A percentile compares a stretch with the other conserved stretches of the same genome.
These are phyloP conservation scores for Paragorgia papillata DNA, from an alignment of 92 coral and sea anemone species.

Conservation along the genomic window DNA sequence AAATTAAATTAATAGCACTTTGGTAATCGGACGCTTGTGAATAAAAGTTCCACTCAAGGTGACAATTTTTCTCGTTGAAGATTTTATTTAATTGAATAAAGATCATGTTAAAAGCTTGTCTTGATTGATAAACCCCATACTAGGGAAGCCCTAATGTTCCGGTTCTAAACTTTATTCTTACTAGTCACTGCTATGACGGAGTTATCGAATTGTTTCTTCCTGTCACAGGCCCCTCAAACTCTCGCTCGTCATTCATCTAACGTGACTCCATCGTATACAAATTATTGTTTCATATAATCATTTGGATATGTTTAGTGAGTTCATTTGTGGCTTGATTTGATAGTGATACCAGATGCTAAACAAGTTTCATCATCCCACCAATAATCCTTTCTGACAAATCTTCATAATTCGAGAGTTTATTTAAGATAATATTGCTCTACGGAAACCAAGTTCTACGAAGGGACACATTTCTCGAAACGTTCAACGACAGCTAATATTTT, in stretches of 20 bases:
- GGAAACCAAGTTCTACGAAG: not conserved
- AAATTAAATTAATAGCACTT: conserved; percentile 21
- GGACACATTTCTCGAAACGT: not conserved
- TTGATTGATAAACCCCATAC: conserved; percentile 32
- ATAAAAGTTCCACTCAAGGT: conserved; percentile 10
- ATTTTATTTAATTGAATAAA: conserved; percentile 44
- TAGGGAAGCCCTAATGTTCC: not conserved
- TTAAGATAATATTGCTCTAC: not conserved
- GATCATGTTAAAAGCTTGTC: conserved; percentile 48
- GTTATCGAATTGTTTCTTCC: no score
- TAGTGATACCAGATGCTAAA: conserved; percentile 33
- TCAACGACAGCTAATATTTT: no score
- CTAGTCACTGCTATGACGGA: no score
- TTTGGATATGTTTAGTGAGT: not conserved
- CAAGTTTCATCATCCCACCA: conserved; percentile 15
- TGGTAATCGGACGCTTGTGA: conserved; percentile 29
- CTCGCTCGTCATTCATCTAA: no score
- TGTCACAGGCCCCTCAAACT: no score
- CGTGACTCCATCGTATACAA: no score
- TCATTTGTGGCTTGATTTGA: conserved; percentile 15
- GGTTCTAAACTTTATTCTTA: no score
- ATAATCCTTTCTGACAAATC: not conserved
- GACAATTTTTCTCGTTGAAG: conserved; percentile 35
- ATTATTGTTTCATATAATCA: no score
- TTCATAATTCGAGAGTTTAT: not conserved